Percentiles rank a stretch among this genome's conserved stretches.
These are phyloP conservation scores for Plusia festucae DNA, from an alignment of 2,888 invertebrate genomes.

Conservation along the genomic window DNA sequence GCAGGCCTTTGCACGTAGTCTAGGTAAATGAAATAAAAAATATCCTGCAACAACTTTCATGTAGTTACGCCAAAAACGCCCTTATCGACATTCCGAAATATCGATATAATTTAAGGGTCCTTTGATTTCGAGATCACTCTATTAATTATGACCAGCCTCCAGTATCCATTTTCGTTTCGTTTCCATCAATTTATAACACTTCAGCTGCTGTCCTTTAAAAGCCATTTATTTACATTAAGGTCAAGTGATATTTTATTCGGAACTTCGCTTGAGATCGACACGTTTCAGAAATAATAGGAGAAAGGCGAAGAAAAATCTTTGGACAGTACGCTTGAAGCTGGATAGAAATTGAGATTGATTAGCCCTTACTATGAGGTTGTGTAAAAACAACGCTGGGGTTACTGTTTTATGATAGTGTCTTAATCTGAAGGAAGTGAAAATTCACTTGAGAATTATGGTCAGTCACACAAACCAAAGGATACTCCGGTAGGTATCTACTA, in stretches of 20 bases:
- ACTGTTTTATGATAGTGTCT: no score
- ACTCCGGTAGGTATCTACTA: no score
- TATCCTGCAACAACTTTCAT: no score
- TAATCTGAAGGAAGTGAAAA: no score
- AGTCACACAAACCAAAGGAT: no score
- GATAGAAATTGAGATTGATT: constrained; percentile 58
- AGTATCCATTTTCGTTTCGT: constrained; percentile 9
- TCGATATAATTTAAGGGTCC: not conserved
- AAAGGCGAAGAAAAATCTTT: constrained; percentile 7
- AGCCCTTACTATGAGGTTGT: constrained; percentile 19
- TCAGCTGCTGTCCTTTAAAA: constrained; percentile 13
- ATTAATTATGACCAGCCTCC: constrained; percentile 7
- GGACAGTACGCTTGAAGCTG: constrained; percentile 31
- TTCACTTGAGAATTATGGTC: no score
- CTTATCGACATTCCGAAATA: not conserved
- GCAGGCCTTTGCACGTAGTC: no score
- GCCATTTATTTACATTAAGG: constrained; percentile 45
- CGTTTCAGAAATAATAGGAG: constrained; percentile 28
- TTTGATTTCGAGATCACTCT: constrained; percentile 14
- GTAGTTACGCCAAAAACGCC: no score
- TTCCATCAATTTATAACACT: constrained; percentile 32
- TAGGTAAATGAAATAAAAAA: no score
- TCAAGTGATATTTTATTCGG: constrained; percentile 35
- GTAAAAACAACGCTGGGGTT: not conserved
- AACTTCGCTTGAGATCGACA: constrained; percentile 25